Evolutionary conservation across 2,888 invertebrate genomes (phyloP), one percentile per base, ranked within the genome.

Genomic region (Gastracanthus pulcherrimus): DNA sequence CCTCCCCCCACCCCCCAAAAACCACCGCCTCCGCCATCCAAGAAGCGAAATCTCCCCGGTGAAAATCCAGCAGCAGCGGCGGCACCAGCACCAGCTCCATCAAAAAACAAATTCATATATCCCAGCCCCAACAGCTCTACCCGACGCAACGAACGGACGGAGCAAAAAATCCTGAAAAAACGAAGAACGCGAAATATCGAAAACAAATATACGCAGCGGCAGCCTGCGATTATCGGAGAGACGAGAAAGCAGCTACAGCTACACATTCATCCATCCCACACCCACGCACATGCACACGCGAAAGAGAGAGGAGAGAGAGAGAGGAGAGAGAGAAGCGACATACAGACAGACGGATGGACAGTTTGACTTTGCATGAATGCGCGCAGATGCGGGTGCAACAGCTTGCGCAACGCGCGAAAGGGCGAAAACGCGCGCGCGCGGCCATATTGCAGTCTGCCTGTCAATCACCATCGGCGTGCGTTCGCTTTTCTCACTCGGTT

Each of bases 361-460:
- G 86, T 87, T 90, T 88, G 90, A 91, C 90, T 91, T 90, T 91
- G 91, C 90, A 91, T 91, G 91, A 91, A 89, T 90, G 90, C 90
- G 90, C 91, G 91, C 91, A 91, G 91, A 91, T 91, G 91, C 90
- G 91, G 90, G 90, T 90, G 91, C 91, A 91, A 91, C 91, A 91
- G 91, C 91, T 91, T 91, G 91, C 91, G 90, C 90, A 91, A 91
- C 90, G 90, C 87, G 90, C 85, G 87, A n/a, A n/a, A n/a, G n/a
- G 41, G 75, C 45, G 34, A 34, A 72, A 51, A 58, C 19, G 45
- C 55, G 26, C 48, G 69, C 41, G 67, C 9, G 87, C 87, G 86
- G 85, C 87, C 88, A 86, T 87, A 84, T 85, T 23, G 88, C 89
- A 31, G 88, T n/a, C 89, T 90, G 90, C 89, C 91, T 91, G 91